A percentile compares a stretch with the other conserved stretches of the same genome.
phyloP scores from a whole-genome alignment of 2,888 invertebrate species.

The Athalia cordata region DNA sequence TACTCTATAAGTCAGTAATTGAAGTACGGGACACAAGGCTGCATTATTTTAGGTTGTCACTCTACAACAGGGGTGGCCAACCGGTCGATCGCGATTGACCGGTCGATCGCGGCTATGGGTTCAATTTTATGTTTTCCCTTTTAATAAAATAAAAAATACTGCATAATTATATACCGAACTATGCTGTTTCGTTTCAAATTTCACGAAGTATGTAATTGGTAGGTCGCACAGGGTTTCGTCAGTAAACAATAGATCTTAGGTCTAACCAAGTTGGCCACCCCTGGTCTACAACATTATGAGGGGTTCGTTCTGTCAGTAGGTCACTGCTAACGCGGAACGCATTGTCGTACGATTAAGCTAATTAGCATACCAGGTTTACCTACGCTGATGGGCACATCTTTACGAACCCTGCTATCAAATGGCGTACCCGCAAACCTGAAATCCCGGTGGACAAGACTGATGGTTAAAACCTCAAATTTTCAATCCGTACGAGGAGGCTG shows the following conservation, averaged over 20 bases:
- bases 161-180: too few relatives aligned
- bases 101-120: too few relatives aligned
- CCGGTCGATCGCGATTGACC: too few relatives aligned
- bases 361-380: slow-evolving; percentile 54
- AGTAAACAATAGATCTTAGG: too few relatives aligned
- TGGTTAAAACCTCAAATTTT: too few relatives aligned
- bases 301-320: slow-evolving; percentile 65
- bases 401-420: slow-evolving; percentile 8
- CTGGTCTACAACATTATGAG: slow-evolving; percentile 56
- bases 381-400: slow-evolving; percentile 24
- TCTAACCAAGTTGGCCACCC: too few relatives aligned
- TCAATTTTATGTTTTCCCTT: too few relatives aligned
- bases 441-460: neutral
- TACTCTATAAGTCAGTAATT: slow-evolving; percentile 62
- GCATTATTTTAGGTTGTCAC: slow-evolving; percentile 62
- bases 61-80: slow-evolving; percentile 51
- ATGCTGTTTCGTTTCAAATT: too few relatives aligned
- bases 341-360: slow-evolving; percentile 69
- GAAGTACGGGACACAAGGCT: slow-evolving; percentile 70
- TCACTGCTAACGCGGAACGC: slow-evolving; percentile 66
- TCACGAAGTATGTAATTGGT: too few relatives aligned
- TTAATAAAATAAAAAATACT: too few relatives aligned
- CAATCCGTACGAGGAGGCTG: too few relatives aligned
- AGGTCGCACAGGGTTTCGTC: too few relatives aligned
- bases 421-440: slow-evolving; percentile 10